Conservation (phyloP, 2,113 vertebrate species). For the Lanius collurio region DNA sequence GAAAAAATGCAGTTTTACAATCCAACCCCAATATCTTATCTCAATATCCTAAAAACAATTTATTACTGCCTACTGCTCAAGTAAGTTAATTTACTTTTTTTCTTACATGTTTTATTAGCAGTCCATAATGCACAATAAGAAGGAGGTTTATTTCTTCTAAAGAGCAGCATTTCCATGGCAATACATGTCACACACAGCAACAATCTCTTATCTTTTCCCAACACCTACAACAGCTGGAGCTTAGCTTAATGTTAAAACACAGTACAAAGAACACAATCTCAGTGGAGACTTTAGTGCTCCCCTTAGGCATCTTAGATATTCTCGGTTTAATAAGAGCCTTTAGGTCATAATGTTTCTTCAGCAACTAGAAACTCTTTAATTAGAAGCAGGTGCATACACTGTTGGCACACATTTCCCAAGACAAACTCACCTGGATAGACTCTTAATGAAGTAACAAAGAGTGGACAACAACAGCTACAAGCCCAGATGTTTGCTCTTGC, state of each 20-base stretch:
- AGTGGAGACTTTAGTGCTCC: background rate
- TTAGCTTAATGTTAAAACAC: background rate
- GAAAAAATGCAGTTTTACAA: background rate
- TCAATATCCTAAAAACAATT: background rate
- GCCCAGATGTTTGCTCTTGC: background rate
- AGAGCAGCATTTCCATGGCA: constrained; percentile 36
- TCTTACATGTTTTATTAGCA: background rate
- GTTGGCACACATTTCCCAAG: background rate
- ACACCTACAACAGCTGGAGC: background rate
- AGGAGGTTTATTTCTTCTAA: background rate
- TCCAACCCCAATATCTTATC: background rate
- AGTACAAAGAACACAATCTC: background rate
- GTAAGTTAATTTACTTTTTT: background rate
- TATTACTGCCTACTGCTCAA: background rate
- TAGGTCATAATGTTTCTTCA: background rate
- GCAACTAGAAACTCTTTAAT: background rate
- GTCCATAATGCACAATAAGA: background rate
- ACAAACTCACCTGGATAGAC: background rate
- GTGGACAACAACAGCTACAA: background rate
- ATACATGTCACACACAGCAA: background rate
- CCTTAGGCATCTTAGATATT: background rate
- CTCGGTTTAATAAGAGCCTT: background rate
- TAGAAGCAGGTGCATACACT: background rate
- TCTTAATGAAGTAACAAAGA: background rate
- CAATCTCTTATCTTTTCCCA: background rate